A percentile compares a stretch with the other conserved stretches of the same genome.
These are phyloP conservation scores for Eilema caniola DNA, from an alignment of 2,888 invertebrate genomes.

Conservation along the genomic window DNA sequence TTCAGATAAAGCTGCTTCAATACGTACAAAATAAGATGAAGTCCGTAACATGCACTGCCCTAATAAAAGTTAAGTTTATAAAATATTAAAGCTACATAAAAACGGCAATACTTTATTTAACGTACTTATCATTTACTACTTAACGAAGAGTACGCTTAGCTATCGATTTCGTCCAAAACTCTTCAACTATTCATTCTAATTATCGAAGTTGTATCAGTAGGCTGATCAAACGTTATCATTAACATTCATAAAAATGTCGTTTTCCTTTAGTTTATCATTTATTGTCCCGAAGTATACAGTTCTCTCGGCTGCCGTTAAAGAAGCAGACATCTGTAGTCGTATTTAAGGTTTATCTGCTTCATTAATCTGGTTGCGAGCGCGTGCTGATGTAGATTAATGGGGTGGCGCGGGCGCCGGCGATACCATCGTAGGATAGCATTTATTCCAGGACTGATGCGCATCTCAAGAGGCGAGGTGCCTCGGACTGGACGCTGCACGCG, in stretches of 20 bases:
- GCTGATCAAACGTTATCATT: conserved; percentile 73
- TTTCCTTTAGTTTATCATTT: conserved; percentile 81
- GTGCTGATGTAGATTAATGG: conserved; percentile 86
- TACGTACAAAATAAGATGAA: no score
- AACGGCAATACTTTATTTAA: conserved; percentile 43
- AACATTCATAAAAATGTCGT: conserved; percentile 77
- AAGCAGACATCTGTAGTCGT: conserved; percentile 80
- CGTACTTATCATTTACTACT: conserved; percentile 64
- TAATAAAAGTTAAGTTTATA: no score
- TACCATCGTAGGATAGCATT: conserved; percentile 77
- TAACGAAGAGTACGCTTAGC: conserved; percentile 52
- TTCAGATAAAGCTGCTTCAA: no score
- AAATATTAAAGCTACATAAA: neutral
- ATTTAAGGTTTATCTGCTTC: conserved; percentile 84
- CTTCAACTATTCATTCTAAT: conserved; percentile 80
- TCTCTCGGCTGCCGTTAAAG: conserved; percentile 65
- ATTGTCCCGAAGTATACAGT: conserved; percentile 67
- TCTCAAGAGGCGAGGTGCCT: conserved; percentile 59
- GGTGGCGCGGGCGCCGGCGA: conserved; percentile 77
- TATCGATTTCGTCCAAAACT: conserved; percentile 69
- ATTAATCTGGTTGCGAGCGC: conserved; percentile 82
- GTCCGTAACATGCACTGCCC: no score
- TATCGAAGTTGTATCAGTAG: conserved; percentile 67
- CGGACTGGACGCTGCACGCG: conserved; percentile 62
- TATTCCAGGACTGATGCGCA: conserved; percentile 78